Conservation (phyloP, 2,888 invertebrate genomes). For the Mantis religiosa region DNA sequence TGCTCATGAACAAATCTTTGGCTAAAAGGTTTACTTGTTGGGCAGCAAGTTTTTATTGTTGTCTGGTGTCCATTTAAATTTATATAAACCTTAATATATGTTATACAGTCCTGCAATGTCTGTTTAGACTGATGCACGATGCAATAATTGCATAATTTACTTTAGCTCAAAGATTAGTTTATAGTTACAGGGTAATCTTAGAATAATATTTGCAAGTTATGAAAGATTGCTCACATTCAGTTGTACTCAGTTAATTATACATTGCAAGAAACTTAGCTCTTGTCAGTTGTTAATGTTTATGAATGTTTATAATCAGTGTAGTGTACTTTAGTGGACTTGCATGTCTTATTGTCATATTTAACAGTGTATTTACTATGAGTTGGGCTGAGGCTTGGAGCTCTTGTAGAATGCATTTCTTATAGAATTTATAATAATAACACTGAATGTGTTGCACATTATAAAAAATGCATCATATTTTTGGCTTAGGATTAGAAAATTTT, state of each 20-base stretch:
- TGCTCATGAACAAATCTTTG: not conserved
- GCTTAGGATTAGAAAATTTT: too few species aligned
- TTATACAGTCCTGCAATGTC: not conserved
- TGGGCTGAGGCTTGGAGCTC: too few species aligned
- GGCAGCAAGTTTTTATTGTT: not conserved
- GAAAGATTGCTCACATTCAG: not conserved
- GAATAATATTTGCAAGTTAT: not conserved
- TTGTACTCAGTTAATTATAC: not conserved
- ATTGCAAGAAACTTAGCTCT: not conserved
- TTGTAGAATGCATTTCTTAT: too few species aligned
- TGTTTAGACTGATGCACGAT: not conserved
- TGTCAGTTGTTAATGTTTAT: not conserved
- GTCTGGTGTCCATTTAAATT: not conserved
- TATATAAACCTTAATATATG: not conserved
- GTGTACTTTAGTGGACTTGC: not conserved
- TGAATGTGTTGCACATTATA: too few species aligned
- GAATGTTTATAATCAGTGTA: not conserved
- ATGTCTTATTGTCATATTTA: too few species aligned
- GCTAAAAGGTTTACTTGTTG: not conserved
- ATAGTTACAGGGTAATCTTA: not conserved
- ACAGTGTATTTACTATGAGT: too few species aligned
- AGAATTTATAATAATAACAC: too few species aligned
- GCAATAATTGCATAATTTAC: not conserved
- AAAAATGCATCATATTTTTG: too few species aligned
- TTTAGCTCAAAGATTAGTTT: not conserved